Base-by-base conservation (phyloP, 2,113 vertebrate species). In the Dromas ardeola region DNA sequence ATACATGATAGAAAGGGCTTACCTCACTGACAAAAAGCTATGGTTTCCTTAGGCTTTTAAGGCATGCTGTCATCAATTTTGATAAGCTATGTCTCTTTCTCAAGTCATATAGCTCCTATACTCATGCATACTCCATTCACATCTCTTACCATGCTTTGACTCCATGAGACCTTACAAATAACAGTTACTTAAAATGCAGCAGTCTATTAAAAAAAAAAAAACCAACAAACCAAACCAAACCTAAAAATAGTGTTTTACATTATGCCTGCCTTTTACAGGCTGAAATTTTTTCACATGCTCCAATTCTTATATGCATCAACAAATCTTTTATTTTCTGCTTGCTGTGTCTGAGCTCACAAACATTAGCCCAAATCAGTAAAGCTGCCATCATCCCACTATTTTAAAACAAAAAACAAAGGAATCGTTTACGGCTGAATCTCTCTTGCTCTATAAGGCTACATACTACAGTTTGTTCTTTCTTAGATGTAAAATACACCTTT, bases 101-200 rank as follows among this genome's bases (percentile, higher is more conserved):
- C 66, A 73, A 91, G 55, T 81, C 79, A 70, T 38, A 72, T 42
- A 86, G 59, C 42, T 80, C 90, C 77, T 81, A 36, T 49, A 92
- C 45, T 86, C 69, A 87, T 30, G 16, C 63, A 56, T 30, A 71
- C 56, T 92, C 77, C 83, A 76, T 86, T 95, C 90, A 91, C 47
- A 84, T 95, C 66, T 81, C 65, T 47, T 65, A 79, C 45, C 81
- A 93, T 7, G 29, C 78, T 90, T 84, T 65, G 69, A 91, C 81
- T 86, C 63, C 61, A 88, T 6, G 65, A 96, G 88, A 81, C 84
- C 77, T 91, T 49, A 82, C 69, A 94, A 90, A 67, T 61, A 89
- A 74, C 74, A 81, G 79, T 84, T 88, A 94, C 38, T 97, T 88
- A 97, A 96, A 96, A 95, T 71, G 38, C 77, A 84, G 50, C 47